These are phyloP conservation scores for Corythaeola cristata DNA, from an alignment of 2,113 vertebrate genomes.

Conservation along the genomic window DNA sequence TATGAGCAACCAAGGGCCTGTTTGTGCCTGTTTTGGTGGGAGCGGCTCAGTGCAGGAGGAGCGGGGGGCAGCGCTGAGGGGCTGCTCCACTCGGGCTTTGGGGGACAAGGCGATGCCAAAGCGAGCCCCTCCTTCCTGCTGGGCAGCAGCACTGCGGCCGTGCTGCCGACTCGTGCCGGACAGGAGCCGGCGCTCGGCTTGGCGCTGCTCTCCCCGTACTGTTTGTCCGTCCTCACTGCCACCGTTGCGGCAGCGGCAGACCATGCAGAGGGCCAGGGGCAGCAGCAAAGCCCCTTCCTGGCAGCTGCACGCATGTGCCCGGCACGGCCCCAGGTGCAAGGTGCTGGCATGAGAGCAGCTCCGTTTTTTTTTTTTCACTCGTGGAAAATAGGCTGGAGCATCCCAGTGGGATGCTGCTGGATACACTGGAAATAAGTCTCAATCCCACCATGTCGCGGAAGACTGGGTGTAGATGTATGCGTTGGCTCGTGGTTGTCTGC, in stretches of 20 bases:
- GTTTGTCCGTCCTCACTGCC: background rate
- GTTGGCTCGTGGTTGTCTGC: background rate
- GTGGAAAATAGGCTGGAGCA: background rate
- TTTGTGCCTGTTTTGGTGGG: background rate
- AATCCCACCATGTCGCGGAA: accelerated
- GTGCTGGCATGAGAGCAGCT: background rate
- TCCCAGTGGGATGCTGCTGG: background rate
- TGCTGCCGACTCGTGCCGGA: background rate
- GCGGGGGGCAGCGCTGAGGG: no score
- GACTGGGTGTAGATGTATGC: no score
- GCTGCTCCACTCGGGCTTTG: background rate
- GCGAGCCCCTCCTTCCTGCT: background rate
- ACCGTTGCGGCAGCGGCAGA: accelerated
- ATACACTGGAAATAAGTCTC: background rate
- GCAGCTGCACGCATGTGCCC: accelerated
- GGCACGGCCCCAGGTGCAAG: accelerated
- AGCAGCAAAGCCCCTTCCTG: background rate
- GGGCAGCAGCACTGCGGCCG: accelerated
- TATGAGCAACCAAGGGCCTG: background rate
- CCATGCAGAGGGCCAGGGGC: background rate
- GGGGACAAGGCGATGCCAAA: background rate
- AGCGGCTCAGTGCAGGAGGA: background rate
- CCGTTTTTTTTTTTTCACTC: accelerated
- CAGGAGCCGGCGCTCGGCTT: no score
- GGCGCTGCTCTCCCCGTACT: background rate